phyloP scores from a whole-genome alignment of 2,113 vertebrate genomes.

The Charadrius vociferus region DNA sequence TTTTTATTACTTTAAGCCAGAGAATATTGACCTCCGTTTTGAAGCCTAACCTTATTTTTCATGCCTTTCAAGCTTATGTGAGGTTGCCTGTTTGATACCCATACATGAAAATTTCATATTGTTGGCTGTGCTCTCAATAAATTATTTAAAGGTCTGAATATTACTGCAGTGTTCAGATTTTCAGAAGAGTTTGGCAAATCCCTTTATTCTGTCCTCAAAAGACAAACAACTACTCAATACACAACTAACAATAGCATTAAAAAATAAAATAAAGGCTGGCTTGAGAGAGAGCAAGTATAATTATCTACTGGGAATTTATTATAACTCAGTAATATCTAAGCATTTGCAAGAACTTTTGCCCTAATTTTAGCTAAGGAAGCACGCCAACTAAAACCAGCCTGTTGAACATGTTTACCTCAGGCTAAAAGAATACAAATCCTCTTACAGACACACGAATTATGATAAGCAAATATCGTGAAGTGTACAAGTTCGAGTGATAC shows the following conservation, averaged over 20 bases:
- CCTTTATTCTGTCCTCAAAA: slow-evolving; percentile 54
- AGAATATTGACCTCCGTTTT: slow-evolving; percentile 36
- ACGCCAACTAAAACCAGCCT: background rate
- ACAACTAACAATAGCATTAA: slow-evolving; percentile 5
- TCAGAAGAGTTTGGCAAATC: slow-evolving; percentile 61
- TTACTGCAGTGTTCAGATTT: slow-evolving; percentile 59
- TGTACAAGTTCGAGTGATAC: background rate
- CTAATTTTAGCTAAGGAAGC: slow-evolving; percentile 19
- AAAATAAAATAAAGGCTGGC: slow-evolving; percentile 4
- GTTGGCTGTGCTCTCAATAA: slow-evolving; percentile 73
- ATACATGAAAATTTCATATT: slow-evolving; percentile 83
- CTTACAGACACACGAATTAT: slow-evolving; percentile 11
- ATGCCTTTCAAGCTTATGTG: slow-evolving; percentile 64
- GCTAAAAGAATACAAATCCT: slow-evolving; percentile 50
- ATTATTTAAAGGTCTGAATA: slow-evolving; percentile 79
- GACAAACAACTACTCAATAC: slow-evolving; percentile 22
- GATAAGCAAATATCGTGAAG: slow-evolving; percentile 7
- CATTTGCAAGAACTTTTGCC: background rate
- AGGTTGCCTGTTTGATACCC: slow-evolving; percentile 59
- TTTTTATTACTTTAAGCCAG: slow-evolving; percentile 14
- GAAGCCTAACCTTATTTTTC: slow-evolving; percentile 67
- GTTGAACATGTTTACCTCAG: slow-evolving; percentile 4
- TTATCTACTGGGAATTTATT: background rate
- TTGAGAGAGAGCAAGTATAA: slow-evolving; percentile 37
- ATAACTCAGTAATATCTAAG: background rate